Conservation (phyloP, 2,797 vertebrate species). For the Morelia viridis region DNA sequence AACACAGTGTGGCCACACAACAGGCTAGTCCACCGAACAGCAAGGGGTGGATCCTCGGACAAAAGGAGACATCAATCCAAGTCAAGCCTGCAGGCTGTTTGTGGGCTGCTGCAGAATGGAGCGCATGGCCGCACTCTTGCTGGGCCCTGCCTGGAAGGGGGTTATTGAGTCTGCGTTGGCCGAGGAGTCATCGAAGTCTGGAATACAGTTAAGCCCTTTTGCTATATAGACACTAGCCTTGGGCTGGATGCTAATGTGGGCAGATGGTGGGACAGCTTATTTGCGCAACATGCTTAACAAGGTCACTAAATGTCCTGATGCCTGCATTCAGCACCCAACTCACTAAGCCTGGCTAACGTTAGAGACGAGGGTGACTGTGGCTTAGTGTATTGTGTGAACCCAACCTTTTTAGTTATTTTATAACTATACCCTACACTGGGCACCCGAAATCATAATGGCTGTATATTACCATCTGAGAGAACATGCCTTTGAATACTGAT, state of each 20-base stretch:
- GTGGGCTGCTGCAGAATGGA: constrained; percentile 41
- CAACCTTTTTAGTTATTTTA: not conserved
- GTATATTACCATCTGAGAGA: not conserved
- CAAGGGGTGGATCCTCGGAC: constrained; percentile 47
- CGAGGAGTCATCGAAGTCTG: constrained; percentile 40
- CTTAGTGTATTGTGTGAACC: not conserved
- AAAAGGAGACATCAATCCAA: constrained; percentile 64
- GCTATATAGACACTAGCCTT: not conserved
- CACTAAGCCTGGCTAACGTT: not conserved
- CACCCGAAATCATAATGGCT: not conserved
- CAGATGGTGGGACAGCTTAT: not conserved
- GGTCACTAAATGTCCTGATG: not conserved
- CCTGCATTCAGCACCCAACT: not conserved
- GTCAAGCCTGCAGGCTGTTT: constrained; percentile 45
- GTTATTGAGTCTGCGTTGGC: constrained; percentile 41
- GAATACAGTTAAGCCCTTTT: not conserved
- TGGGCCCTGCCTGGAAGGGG: constrained; percentile 56
- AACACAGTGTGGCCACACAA: constrained; percentile 45
- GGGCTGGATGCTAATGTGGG: not conserved
- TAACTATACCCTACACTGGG: not conserved
- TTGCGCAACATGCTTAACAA: not conserved
- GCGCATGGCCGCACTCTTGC: constrained; percentile 48
- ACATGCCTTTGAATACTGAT: not conserved
- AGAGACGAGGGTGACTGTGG: not conserved
- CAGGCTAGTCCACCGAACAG: constrained; percentile 30